Evolutionary conservation across 92 coral and sea anemone species (phyloP), one percentile per base, ranked within the genome.

Genomic region (Zoanthus solanderi): DNA sequence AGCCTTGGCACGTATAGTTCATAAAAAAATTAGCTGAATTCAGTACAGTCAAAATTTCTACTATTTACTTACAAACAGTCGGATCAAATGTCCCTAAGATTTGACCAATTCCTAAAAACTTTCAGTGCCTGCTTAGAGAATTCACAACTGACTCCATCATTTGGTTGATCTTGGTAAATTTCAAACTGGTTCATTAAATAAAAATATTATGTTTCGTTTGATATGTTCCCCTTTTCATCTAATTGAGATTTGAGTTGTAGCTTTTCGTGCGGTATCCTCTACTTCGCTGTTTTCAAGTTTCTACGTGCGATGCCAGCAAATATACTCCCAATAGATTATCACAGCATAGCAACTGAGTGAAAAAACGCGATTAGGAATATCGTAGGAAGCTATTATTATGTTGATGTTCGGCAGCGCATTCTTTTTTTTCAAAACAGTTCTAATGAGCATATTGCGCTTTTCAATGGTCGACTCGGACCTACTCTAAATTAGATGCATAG

Each of bases 401-500:
- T 8, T 45, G 44, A 66, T 46, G 56, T 42, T 58, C 71, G 73
- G 84, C 66, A 79, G n/a, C 84, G 18, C 30, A 15, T 58, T 6
- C 30, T 13, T 81, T 66, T 30, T 76, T 52, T 37, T 65, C n/a
- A 44, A 67, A 81, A 81, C 61, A 66, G 30, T 14, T n/a, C 85
- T 81, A 81, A 81, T 81, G 75, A 81, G 71, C 58, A 67, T 45
- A 67, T 60, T 81, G 76, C 58, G 47, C 61, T 67, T 81, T 50
- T 81, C 30, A 81, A 81, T 65, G 37, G 76, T 18, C 44, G 12
- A 47, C 75, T 23, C n/a, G 44, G 30, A 3, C 61, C 60, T 67
- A 32, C 85, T 65, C 63, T 66, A 81, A 81, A 81, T 81, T 66
- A 81, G 75, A 81, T 66, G 47, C 75, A 81, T 52, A 66, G 73